A percentile compares a stretch with the other conserved stretches of the same genome.
These are phyloP conservation scores for Brachylomia viminalis DNA, from an alignment of 2,888 invertebrate genomes.

Conservation along the genomic window DNA sequence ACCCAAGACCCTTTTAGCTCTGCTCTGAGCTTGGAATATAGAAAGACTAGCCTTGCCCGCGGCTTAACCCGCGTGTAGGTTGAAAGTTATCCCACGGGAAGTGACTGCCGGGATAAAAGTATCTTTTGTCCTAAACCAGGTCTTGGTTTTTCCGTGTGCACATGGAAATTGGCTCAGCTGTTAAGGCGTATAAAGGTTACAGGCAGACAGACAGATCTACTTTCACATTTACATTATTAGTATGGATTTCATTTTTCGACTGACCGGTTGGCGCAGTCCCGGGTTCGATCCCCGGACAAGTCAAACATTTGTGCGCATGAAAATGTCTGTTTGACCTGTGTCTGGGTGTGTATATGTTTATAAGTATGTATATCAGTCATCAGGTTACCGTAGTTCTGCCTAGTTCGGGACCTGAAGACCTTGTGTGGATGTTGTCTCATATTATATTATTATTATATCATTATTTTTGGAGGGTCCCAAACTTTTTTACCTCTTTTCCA, in stretches of 20 bases:
- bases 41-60: not conserved
- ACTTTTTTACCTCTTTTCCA: not conserved
- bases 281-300: no score
- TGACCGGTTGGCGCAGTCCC: no score
- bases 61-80: not conserved
- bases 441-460: no score
- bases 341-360: no score
- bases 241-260: no score
- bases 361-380: no score
- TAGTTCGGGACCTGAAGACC: no score
- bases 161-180: not conserved
- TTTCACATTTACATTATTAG: not conserved
- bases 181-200: not conserved
- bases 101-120: no score
- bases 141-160: not conserved
- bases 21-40: not conserved
- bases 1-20: not conserved
- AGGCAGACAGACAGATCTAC: not conserved
- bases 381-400: no score
- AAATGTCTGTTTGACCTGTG: no score
- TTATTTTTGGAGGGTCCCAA: not conserved
- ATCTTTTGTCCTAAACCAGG: not conserved
- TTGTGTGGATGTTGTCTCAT: no score
- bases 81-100: not conserved
- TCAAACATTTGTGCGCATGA: no score